A percentile compares a stretch with the other conserved stretches of the same genome.
Conservation (phyloP, 1,140 invertebrate genomes). For the Drosophila sp. region DNA sequence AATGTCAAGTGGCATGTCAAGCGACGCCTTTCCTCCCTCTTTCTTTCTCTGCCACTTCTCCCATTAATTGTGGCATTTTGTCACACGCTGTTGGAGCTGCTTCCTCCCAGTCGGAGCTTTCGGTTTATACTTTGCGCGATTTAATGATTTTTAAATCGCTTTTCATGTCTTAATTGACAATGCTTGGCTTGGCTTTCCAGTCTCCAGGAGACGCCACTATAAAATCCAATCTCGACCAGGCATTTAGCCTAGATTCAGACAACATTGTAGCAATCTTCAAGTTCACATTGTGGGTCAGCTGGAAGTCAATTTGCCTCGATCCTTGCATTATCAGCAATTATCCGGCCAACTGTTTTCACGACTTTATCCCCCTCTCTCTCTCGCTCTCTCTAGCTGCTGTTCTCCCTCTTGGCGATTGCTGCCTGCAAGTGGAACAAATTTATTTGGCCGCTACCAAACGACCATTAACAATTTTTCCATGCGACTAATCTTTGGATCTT, state of each 20-base stretch:
- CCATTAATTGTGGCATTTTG: conserved; percentile 32
- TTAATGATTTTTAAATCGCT: conserved; percentile 43
- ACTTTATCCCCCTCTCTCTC: conserved; percentile 45
- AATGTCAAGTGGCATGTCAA: conserved; percentile 48
- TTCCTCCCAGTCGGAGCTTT: not conserved
- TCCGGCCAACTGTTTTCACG: conserved; percentile 67
- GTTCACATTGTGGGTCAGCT: conserved; percentile 77
- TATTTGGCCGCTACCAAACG: conserved; percentile 68
- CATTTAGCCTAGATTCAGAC: conserved; percentile 69
- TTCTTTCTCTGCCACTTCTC: not conserved
- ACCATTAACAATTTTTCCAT: conserved; percentile 79
- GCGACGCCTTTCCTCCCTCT: conserved; percentile 2
- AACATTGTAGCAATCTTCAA: conserved; percentile 46
- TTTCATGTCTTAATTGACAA: conserved; percentile 42
- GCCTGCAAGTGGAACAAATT: conserved; percentile 70
- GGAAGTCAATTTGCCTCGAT: conserved; percentile 69
- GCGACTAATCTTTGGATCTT: conserved; percentile 71
- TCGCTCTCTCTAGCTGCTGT: conserved; percentile 1
- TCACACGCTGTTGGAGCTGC: conserved; percentile 41
- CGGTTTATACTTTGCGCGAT: conserved; percentile 14
- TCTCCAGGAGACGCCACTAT: too few relatives aligned
- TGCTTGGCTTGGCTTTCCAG: not conserved
- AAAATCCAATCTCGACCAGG: conserved; percentile 40
- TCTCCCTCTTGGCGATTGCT: conserved; percentile 5
- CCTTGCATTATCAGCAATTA: conserved; percentile 73